phyloP scores from a whole-genome alignment of 2,797 vertebrate species.

The Natrix natrix region DNA sequence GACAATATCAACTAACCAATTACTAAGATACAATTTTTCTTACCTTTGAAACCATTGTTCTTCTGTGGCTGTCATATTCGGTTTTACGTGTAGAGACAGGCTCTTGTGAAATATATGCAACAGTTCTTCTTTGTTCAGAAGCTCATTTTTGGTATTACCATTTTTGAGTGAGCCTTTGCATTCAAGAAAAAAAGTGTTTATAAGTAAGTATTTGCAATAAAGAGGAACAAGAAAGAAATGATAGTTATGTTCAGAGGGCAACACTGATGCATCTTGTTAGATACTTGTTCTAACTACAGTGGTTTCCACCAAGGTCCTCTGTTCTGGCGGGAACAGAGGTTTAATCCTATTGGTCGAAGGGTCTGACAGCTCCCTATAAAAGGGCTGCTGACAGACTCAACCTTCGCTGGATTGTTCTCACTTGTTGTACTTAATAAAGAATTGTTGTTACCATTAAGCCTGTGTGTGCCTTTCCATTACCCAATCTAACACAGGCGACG shows the following conservation, averaged over 20 bases:
- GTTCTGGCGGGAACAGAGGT: too few relatives aligned
- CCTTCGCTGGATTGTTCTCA: too few relatives aligned
- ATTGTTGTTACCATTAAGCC: too few relatives aligned
- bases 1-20: background rate
- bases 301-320: too few relatives aligned
- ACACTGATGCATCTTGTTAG: background rate
- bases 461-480: too few relatives aligned
- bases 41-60: slow-evolving; percentile 62
- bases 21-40: slow-evolving; percentile 26
- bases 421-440: too few relatives aligned
- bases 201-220: slow-evolving; percentile 10
- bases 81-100: slow-evolving; percentile 13
- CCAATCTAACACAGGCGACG: too few relatives aligned
- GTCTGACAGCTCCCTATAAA: too few relatives aligned
- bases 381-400: too few relatives aligned
- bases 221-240: background rate
- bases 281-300: too few relatives aligned
- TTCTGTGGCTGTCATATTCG: background rate
- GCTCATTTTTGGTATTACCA: slow-evolving; percentile 44
- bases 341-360: too few relatives aligned
- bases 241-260: background rate
- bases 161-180: slow-evolving; percentile 59
- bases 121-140: slow-evolving; percentile 30
- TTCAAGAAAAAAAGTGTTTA: slow-evolving; percentile 35
- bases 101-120: slow-evolving; percentile 26